Conservation (phyloP, 2,113 vertebrate species). For the Motacilla tschutschensis region DNA sequence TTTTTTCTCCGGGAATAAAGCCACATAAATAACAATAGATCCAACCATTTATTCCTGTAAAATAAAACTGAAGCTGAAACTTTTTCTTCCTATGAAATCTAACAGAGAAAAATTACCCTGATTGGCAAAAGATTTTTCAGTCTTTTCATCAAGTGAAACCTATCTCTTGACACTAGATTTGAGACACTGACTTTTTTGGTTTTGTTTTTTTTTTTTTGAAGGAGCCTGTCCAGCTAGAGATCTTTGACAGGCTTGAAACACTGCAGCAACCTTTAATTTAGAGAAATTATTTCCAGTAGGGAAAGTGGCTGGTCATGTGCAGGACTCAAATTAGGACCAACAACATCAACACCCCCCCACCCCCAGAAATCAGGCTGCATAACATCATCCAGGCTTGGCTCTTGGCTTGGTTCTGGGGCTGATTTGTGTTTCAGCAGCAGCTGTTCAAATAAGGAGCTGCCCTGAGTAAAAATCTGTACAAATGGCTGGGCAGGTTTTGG, state of each 20-base stretch:
- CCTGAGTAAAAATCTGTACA: conserved; percentile 68
- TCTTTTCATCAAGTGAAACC: conserved; percentile 41
- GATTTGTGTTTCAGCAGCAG: conserved; percentile 69
- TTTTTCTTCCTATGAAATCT: conserved; percentile 16
- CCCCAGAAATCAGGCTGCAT: conserved; percentile 63
- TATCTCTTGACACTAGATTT: conserved; percentile 32
- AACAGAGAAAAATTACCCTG: not conserved
- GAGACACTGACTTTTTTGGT: conserved; percentile 9
- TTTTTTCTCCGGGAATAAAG: not conserved
- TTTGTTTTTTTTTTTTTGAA: not conserved
- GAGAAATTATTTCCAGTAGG: conserved; percentile 81
- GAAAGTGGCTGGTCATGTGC: conserved; percentile 76
- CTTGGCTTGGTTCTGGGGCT: conserved; percentile 51
- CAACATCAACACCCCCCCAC: not conserved
- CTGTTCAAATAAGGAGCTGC: conserved; percentile 78
- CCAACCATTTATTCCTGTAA: not conserved
- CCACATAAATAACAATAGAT: not conserved
- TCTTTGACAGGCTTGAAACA: conserved; percentile 76
- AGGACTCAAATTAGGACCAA: conserved; percentile 56
- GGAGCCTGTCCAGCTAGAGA: conserved; percentile 54
- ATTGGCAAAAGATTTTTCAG: conserved; percentile 52
- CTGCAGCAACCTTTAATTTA: conserved; percentile 82
- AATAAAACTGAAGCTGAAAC: not conserved
- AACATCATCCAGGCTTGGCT: conserved; percentile 50
- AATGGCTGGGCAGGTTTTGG: conserved; percentile 35